phyloP scores from a whole-genome alignment of 2,797 vertebrate genomes.

The Pogoniulus pusillus region DNA sequence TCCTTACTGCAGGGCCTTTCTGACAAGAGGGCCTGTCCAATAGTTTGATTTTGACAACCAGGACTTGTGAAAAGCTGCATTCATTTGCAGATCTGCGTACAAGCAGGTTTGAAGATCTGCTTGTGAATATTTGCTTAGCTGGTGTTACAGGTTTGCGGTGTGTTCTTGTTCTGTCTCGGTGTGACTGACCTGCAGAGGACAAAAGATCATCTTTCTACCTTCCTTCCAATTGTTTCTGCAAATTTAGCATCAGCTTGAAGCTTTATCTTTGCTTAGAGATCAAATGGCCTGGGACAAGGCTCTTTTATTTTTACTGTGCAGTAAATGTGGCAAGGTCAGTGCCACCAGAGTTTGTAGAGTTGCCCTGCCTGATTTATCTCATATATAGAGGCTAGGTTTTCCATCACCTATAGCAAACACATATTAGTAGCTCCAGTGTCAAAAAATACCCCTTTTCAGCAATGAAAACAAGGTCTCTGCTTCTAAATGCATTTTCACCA shows the following conservation, averaged over 20 bases:
- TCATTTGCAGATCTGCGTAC: background rate
- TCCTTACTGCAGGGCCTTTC: background rate
- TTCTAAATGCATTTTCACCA: background rate
- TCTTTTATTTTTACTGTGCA: background rate
- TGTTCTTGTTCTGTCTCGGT: background rate
- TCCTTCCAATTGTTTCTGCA: constrained; percentile 39
- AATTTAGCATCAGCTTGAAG: constrained; percentile 1
- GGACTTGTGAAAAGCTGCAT: background rate
- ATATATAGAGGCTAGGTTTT: background rate
- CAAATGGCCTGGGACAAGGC: background rate
- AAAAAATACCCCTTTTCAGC: background rate
- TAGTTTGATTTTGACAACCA: background rate
- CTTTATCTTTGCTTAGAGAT: constrained; percentile 24
- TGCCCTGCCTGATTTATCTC: background rate
- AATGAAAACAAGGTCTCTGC: background rate
- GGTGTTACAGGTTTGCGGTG: background rate
- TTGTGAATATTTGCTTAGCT: background rate
- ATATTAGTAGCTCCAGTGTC: background rate
- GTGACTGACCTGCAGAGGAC: constrained; percentile 24
- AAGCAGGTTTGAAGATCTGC: background rate
- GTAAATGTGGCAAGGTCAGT: background rate
- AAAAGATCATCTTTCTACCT: constrained; percentile 35
- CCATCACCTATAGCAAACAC: background rate
- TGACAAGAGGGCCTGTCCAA: background rate
- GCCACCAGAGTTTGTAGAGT: background rate